Conservation (phyloP, 2,113 vertebrate genomes). For the Nannospalax galili region DNA sequence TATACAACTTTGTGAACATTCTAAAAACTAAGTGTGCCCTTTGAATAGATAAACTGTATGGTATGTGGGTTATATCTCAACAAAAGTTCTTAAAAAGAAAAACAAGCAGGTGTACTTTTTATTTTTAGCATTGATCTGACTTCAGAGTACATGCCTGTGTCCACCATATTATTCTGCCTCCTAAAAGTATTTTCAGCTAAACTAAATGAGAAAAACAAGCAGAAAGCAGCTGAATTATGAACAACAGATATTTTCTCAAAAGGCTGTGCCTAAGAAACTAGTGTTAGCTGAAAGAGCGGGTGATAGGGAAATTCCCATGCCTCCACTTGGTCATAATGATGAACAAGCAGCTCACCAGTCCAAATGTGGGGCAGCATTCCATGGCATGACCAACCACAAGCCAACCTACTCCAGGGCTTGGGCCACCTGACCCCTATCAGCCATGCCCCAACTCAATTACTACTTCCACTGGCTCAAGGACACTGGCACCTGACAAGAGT, state of each 20-base stretch:
- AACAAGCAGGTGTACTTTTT: neutral
- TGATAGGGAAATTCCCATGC: slow-evolving; percentile 21
- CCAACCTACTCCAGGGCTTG: neutral
- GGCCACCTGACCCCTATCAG: neutral
- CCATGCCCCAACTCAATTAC: neutral
- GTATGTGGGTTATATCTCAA: neutral
- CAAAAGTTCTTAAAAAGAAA: neutral
- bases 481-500: neutral
- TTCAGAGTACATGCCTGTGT: neutral
- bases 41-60: neutral
- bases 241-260: slow-evolving; percentile 17
- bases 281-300: slow-evolving; percentile 67
- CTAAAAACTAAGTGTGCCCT: neutral
- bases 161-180: neutral
- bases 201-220: neutral
- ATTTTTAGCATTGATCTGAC: neutral
- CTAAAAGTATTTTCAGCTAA: neutral
- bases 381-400: neutral
- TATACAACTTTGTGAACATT: neutral
- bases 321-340: neutral
- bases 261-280: slow-evolving; percentile 24
- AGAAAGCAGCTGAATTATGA: slow-evolving; percentile 11
- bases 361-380: slow-evolving; percentile 10
- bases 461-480: neutral
- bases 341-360: neutral